These are phyloP conservation scores for Embidobia sp. DNA, from an alignment of 2,888 invertebrate genomes.

Conservation along the genomic window DNA sequence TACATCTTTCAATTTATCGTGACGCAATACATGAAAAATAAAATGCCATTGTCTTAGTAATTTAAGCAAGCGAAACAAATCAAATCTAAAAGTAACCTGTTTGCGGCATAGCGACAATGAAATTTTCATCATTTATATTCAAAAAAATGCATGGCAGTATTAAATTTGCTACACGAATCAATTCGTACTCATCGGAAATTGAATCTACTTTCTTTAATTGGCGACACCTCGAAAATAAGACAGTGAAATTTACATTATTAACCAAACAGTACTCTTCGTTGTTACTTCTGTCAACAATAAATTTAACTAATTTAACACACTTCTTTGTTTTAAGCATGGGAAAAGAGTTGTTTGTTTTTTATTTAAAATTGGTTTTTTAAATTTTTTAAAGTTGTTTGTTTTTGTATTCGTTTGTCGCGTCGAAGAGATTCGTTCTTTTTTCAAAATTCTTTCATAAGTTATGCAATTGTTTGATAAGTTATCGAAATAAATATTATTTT, in stretches of 20 bases:
- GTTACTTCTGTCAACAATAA: conserved; percentile 1
- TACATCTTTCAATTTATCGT: too few species aligned
- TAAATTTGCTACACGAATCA: conserved; percentile 16
- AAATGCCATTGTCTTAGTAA: too few species aligned
- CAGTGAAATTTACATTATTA: not conserved
- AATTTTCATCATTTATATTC: not conserved
- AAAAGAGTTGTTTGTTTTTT: conserved; percentile 2
- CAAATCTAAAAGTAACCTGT: not conserved
- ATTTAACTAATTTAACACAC: not conserved
- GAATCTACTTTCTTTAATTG: conserved; percentile 9
- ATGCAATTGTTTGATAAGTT: not conserved
- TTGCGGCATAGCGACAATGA: conserved; percentile 6
- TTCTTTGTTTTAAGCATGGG: not conserved
- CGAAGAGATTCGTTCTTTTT: not conserved
- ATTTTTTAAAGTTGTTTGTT: too few species aligned
- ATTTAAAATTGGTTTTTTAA: too few species aligned
- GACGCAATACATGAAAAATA: too few species aligned
- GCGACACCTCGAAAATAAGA: not conserved
- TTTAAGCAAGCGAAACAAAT: too few species aligned
- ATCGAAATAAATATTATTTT: not conserved
- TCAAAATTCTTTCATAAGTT: not conserved
- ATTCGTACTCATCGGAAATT: not conserved
- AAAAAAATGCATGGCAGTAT: not conserved
- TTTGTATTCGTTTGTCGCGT: conserved; percentile 1
- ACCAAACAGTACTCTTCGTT: conserved; percentile 21